Evolutionary conservation across 1,140 invertebrate species (phyloP), one percentile per base, ranked within the genome.

Genomic region (Thaumatotibia leucotreta): DNA sequence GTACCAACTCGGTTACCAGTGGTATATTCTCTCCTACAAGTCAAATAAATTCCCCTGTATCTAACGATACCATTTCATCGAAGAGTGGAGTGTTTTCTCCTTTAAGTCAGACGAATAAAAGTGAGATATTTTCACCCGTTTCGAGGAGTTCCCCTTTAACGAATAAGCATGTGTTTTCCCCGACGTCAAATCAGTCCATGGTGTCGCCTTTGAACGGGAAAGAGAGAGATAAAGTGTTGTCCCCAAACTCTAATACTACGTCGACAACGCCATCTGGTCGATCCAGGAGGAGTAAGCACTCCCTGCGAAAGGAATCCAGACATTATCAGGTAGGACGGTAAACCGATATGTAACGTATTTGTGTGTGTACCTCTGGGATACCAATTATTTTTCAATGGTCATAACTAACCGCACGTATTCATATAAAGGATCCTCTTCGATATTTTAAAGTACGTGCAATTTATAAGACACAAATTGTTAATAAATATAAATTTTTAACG

Each of bases 261-360:
- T 91, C 88, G 74, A 88, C 84, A 31, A 92, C 91, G 61, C 90
- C 90, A 64, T 91, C 91, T 75, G 89, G 91, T 80, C 88, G 90
- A 87, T 91, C 90, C 32, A 86, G 90, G 69, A 83, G 89, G 77
- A 92, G 89, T 84, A 91, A 91, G 72, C 90, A 92, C 80, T 92
- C 89, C 68, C 81, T 86, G 49, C 82, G 92, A 77, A 94, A 94
- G 88, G 92, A 94, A 75, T 94, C 94, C 35, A 93, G 92, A 77
- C 94, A 95, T 82, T 95, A 95, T 88, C 92, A 93, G 91, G 91
- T 92, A 84, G 81, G 74, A 62, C 66, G 61, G 61, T 54, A 63
- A 49, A 65, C n/a, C 23, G 23, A 58, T 58, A 61, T 20, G 17
- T 58, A 61, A 61, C 11, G 17, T 58, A 61, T 62, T 68, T 63